A percentile compares a stretch with the other conserved stretches of the same genome.
These are phyloP conservation scores for Centropyge bicolor DNA, from an alignment of 2,797 vertebrate genomes.

Conservation along the genomic window DNA sequence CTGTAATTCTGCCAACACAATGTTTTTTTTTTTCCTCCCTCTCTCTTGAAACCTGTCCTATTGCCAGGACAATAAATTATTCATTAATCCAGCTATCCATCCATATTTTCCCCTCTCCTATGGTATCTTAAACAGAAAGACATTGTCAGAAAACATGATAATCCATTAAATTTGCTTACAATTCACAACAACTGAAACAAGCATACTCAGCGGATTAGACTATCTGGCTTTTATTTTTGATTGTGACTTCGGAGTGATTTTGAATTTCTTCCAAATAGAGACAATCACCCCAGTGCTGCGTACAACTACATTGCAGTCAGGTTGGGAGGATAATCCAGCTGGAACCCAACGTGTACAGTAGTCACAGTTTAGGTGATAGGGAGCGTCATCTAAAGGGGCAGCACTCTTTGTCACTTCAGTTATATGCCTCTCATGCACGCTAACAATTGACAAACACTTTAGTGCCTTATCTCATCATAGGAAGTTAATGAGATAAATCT, in stretches of 20 bases:
- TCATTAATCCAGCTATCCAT: conserved; percentile 57
- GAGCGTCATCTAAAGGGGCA: conserved; percentile 8
- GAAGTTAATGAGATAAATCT: conserved; percentile 61
- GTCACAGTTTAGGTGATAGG: conserved; percentile 13
- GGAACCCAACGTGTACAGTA: background rate
- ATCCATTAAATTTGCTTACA: conserved; percentile 37
- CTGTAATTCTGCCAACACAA: conserved; percentile 75
- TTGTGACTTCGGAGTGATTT: conserved; percentile 29
- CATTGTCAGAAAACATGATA: conserved; percentile 36
- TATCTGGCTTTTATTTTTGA: conserved; percentile 20
- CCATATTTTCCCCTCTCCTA: conserved; percentile 39
- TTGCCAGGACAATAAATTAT: conserved; percentile 64
- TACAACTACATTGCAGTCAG: background rate
- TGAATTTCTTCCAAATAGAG: conserved; percentile 22
- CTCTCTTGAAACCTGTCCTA: conserved; percentile 45
- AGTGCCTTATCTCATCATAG: conserved; percentile 56
- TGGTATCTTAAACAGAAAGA: conserved; percentile 41
- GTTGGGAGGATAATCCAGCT: conserved; percentile 20
- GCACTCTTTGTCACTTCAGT: conserved; percentile 17
- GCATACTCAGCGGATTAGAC: conserved; percentile 31
- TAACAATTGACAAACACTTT: conserved; percentile 51
- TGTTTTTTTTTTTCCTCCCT: conserved; percentile 40
- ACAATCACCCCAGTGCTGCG: background rate
- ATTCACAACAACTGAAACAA: conserved; percentile 16
- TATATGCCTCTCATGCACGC: conserved; percentile 27